These are phyloP conservation scores for Magallana gigas DNA, from an alignment of 1,140 invertebrate genomes.

Conservation along the genomic window DNA sequence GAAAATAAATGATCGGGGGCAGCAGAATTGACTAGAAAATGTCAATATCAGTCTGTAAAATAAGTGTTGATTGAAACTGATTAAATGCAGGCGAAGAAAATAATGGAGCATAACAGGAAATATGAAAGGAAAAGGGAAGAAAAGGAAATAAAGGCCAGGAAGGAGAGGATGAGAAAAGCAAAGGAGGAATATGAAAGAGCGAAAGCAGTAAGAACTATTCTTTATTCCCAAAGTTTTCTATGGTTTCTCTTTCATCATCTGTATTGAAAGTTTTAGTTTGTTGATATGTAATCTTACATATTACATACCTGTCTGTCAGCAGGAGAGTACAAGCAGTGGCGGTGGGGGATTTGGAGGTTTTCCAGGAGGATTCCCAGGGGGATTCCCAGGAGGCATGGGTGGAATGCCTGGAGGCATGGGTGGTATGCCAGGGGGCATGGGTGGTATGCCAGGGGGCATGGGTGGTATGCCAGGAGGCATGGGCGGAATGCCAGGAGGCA, in stretches of 20 bases:
- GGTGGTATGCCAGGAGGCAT: slow-evolving; percentile 62
- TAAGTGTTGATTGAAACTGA: not conserved
- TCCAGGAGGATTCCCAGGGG: slow-evolving; percentile 70
- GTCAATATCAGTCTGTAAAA: not conserved
- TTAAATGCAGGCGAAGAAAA: slow-evolving; percentile 85
- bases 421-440: slow-evolving; percentile 61
- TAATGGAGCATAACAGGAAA: slow-evolving; percentile 91
- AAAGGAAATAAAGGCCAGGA: slow-evolving; percentile 84
- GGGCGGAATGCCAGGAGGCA: slow-evolving; percentile 37
- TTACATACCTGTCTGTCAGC: not conserved
- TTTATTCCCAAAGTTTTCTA: not conserved
- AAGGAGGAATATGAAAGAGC: slow-evolving; percentile 84
- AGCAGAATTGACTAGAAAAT: not conserved
- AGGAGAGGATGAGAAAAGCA: slow-evolving; percentile 85
- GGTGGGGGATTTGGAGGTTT: slow-evolving; percentile 70
- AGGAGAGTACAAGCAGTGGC: not conserved
- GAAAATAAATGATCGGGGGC: too few relatives aligned
- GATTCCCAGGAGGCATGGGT: slow-evolving; percentile 67
- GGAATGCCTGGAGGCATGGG: slow-evolving; percentile 62
- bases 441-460: slow-evolving; percentile 58
- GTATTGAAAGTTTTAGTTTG: not conserved
- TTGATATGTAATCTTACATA: too few relatives aligned
- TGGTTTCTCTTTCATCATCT: not conserved
- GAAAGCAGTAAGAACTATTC: slow-evolving; percentile 63
- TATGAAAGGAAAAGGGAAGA: slow-evolving; percentile 87